Evolutionary conservation across 2,888 invertebrate genomes (phyloP), one percentile per base, ranked within the genome.

Genomic region (Drosophila neonasuta): DNA sequence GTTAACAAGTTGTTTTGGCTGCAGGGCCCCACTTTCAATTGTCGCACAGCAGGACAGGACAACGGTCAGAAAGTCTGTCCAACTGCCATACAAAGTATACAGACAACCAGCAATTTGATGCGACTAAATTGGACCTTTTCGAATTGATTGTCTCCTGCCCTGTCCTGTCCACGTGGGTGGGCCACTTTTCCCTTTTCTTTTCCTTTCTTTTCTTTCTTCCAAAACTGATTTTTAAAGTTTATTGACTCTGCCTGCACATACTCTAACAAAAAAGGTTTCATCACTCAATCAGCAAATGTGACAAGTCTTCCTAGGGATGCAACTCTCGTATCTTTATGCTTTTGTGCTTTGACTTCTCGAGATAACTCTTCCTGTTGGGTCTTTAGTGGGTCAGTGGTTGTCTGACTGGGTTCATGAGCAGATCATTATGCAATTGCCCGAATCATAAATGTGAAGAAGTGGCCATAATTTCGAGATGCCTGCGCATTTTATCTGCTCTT

Each of bases 21-120:
- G 65, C 46, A 57, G 64, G 70, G 61, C 67, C 42, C 68, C 80
- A 86, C 86, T 86, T 86, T 86, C 80, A 80, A 86, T 80, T 80
- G 85, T 79, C 81, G 69, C 75, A 70, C 78, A 77, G 79, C 78
- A 58, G 64, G 73, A 50, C 29, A 45, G 74, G 36, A 36, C 44
- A 57, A 49, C 34, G 57, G 24, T 13, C 34, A 17, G 11, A 30
- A 29, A 6, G 45, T 34, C 51, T 13, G 49, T 34, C 41, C 24
- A 34, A 15, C 34, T 11, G 3, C 0, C 11, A 32, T 42, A 41
- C 52, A 34, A 56, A 58, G 74, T 61, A 61, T 51, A 52, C 30
- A 32, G 42, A 3, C 17, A 32, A 32, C n/a, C 68, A 34, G 61
- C 68, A 74, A 77, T 65, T 74, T 77, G 73, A 77, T 77, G 68